phyloP scores from a whole-genome alignment of 2,888 invertebrate species.

The Lithophane leautieri region DNA sequence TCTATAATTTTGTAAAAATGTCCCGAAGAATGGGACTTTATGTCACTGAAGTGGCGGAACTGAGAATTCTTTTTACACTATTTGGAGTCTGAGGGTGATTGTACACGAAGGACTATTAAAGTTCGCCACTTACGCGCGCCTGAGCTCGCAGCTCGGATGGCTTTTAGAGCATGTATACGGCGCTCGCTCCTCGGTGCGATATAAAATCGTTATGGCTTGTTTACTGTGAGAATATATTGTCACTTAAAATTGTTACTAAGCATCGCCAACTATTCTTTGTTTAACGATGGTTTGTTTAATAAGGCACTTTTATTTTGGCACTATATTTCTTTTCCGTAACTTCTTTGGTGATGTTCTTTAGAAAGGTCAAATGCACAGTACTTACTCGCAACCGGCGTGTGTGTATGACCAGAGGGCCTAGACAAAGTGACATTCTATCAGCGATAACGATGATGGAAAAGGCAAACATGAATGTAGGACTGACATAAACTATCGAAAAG shows the following conservation, averaged over 20 bases:
- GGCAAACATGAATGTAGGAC: too few relatives aligned
- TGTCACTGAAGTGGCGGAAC: conserved; percentile 63
- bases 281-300: conserved; percentile 25
- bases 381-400: not conserved
- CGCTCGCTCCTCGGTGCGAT: conserved; percentile 37
- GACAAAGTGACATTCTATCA: too few relatives aligned
- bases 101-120: conserved; percentile 72
- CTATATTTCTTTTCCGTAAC: too few relatives aligned
- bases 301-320: not conserved
- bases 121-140: conserved; percentile 75
- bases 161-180: conserved; percentile 62
- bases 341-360: not conserved
- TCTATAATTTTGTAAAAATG: not conserved
- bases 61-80: conserved; percentile 53
- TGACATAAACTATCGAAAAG: too few relatives aligned
- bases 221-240: conserved; percentile 47
- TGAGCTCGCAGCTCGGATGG: conserved; percentile 69
- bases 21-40: not conserved
- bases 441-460: too few relatives aligned
- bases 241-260: conserved; percentile 34
- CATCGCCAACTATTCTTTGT: conserved; percentile 3
- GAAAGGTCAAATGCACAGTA: not conserved
- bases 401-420: too few relatives aligned
- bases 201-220: conserved; percentile 64
- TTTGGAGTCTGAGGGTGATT: conserved; percentile 64